Evolutionary conservation across 2,888 invertebrate genomes (phyloP), one percentile per base, ranked within the genome.

Genomic region (Eristalinus aeneus): DNA sequence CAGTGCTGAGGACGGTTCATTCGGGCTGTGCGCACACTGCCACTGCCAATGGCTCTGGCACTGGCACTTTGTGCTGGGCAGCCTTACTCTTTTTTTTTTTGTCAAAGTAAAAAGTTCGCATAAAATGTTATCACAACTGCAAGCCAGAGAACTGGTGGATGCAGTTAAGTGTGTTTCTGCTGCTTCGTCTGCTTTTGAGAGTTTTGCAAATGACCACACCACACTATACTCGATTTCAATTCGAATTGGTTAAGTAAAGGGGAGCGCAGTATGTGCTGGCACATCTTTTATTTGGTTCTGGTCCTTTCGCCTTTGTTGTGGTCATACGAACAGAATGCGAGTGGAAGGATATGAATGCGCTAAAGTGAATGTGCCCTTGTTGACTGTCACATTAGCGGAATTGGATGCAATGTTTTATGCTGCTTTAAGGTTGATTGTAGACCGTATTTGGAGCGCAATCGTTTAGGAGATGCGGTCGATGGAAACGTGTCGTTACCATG

Each of bases 221-320:
- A 79, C 67, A 72, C 72, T 71, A 72, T 73, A 72, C 72, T 72
- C 71, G 72, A 78, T 78, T 78, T 72, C 34, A 32, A 64, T 65
- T 71, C 72, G 72, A 79, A 79, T 79, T 79, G 73, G n/a, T 79
- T 60, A 67, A 73, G 65, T 73, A 60, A 36, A 73, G 46, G 67
- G 53, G 39, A 63, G 54, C 46, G 16, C 39, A 39, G 16, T n/a
- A 46, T 46, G 16, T 39, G 61, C 20, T 32, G 9, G 53, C 22
- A 53, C 39, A 31, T 64, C 53, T 36, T 60, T 61, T 54, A 11
- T 20, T 11, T n/a, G 27, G 10, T 60, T 63, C 27, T 56, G 34
- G 63, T 63, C 22, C 77, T 69, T 69, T 20, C 20, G 22, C 36
- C 46, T 69, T 76, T 60, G 60, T 53, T 34, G 34, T 68, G 69